Percentiles rank a stretch among this genome's conserved stretches.
phyloP scores from a whole-genome alignment of 2,888 invertebrate genomes.

The Cremastinae sp. region DNA sequence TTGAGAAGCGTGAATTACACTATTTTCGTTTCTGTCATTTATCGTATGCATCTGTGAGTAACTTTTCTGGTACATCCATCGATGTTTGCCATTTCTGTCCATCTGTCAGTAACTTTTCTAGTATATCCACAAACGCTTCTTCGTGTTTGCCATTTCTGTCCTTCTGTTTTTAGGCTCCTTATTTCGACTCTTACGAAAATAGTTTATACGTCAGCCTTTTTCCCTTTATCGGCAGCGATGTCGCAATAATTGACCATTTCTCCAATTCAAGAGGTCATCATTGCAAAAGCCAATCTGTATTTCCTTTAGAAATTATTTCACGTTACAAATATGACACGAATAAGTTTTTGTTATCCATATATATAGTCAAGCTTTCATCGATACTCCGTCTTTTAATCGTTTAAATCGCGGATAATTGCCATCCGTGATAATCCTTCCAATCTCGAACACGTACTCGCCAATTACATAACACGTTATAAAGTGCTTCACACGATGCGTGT shows the following conservation, averaged over 20 bases:
- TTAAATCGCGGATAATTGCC: constrained; percentile 12
- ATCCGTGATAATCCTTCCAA: not conserved
- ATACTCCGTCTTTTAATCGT: not conserved
- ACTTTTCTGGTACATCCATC: constrained; percentile 59
- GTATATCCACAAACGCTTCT: too few relatives aligned
- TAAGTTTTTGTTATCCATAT: too few relatives aligned
- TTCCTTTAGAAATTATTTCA: too few relatives aligned
- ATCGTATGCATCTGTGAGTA: constrained; percentile 58
- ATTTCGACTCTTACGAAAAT: too few relatives aligned
- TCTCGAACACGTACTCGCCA: not conserved
- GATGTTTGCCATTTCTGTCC: not conserved
- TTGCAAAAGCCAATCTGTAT: too few relatives aligned
- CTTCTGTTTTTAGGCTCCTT: too few relatives aligned
- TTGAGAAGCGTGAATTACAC: constrained; percentile 53
- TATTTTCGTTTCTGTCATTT: constrained; percentile 58
- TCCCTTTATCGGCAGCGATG: too few relatives aligned
- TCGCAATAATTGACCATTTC: too few relatives aligned
- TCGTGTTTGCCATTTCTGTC: not conserved
- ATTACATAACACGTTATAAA: constrained; percentile 13
- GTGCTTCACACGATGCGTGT: not conserved
- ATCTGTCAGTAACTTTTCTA: too few relatives aligned
- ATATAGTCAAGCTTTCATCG: not conserved
- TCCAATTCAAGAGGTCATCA: too few relatives aligned
- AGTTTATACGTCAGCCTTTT: too few relatives aligned
- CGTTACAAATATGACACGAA: too few relatives aligned